Evolutionary conservation across 92 coral and sea anemone genomes (phyloP).

Genomic region (Zoanthus sociatus): DNA sequence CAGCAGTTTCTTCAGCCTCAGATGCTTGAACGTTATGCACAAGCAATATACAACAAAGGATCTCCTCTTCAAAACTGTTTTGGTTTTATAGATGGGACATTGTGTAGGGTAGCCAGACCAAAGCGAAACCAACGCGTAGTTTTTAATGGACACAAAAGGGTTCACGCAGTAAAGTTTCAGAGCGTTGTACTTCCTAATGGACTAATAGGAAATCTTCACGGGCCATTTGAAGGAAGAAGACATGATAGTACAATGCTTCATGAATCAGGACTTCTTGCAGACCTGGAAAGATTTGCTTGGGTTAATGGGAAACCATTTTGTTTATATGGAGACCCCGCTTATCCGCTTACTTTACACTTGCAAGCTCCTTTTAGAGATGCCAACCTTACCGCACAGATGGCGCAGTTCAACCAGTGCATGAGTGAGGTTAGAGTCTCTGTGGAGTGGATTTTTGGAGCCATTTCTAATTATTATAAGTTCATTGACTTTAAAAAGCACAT

Average conservation of each 20-base stretch:
- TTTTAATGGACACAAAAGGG: not conserved
- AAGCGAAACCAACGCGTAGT: not conserved
- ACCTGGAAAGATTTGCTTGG: not conserved
- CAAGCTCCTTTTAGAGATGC: not conserved
- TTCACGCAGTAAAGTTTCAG: not conserved
- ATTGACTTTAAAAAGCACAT: no score
- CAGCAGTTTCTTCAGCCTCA: conserved; percentile 65
- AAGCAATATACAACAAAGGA: not conserved
- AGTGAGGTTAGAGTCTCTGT: no score
- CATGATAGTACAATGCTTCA: not conserved
- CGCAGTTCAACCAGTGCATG: not conserved
- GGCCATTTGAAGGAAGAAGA: not conserved
- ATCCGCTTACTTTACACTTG: not conserved
- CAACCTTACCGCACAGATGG: not conserved
- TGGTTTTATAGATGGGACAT: not conserved
- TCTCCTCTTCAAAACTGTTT: no score
- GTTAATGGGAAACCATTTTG: not conserved
- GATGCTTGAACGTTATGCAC: conserved; percentile 45
- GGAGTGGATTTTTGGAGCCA: no score
- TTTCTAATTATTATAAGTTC: not conserved
- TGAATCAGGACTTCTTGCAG: not conserved
- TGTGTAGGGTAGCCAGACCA: not conserved
- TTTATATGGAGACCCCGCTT: not conserved
- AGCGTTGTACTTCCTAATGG: no score
- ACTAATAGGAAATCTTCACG: not conserved